A percentile compares a stretch with the other conserved stretches of the same genome.
Conservation (phyloP, 64 coral and sea anemone genomes). For the Dendrophyllia cribrosa region DNA sequence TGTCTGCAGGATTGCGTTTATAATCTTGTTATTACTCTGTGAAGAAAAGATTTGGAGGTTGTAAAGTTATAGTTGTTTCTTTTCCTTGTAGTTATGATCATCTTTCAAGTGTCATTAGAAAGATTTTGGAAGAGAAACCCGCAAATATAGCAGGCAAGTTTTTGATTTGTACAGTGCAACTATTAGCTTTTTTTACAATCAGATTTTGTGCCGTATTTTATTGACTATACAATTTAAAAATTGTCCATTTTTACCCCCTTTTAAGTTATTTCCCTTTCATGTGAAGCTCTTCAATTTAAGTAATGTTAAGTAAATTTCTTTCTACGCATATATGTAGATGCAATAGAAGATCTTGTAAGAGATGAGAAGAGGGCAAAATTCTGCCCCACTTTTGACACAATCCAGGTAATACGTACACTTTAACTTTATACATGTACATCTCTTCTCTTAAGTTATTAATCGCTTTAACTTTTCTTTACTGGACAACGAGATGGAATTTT, state of each 20-base stretch:
- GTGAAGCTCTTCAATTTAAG: too few species aligned
- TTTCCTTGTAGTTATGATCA: slow-evolving; percentile 86
- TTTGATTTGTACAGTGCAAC: neutral
- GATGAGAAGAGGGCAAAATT: slow-evolving; percentile 96
- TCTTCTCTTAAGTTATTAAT: too few species aligned
- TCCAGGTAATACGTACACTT: slow-evolving; percentile 75
- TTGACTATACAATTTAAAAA: neutral
- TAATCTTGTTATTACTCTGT: neutral
- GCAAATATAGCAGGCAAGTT: slow-evolving; percentile 83
- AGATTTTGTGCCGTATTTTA: too few species aligned
- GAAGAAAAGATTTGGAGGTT: neutral
- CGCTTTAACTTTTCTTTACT: too few species aligned
- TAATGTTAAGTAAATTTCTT: neutral
- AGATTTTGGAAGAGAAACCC: slow-evolving; percentile 69
- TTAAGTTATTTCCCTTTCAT: too few species aligned
- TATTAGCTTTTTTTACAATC: too few species aligned
- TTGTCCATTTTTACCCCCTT: neutral
- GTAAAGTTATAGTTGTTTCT: neutral
- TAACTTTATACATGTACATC: neutral
- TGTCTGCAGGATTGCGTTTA: neutral
- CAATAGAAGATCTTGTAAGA: slow-evolving; percentile 86
- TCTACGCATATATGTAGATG: slow-evolving; percentile 55
- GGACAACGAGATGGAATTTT: too few species aligned
- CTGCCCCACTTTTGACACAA: slow-evolving; percentile 85
- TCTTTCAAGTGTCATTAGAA: slow-evolving; percentile 88